Evolutionary conservation across 2,113 vertebrate species (phyloP).

Genomic region (Sinosuthora webbiana): DNA sequence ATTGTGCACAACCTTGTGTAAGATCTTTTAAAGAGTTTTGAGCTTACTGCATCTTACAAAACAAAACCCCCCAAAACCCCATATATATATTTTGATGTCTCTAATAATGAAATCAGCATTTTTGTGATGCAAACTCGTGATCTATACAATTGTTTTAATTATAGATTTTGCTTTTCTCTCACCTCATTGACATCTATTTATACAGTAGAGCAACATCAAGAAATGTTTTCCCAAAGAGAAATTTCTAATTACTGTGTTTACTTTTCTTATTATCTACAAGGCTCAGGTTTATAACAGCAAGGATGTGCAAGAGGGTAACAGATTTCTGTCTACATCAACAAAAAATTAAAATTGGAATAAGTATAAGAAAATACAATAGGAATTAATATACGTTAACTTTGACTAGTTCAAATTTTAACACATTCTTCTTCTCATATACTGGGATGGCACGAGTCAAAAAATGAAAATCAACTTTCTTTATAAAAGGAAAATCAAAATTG

Average conservation of each 20-base stretch:
- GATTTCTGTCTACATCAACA: not conserved
- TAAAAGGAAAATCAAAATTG: not conserved
- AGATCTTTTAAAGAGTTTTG: not conserved
- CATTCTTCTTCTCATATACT: not conserved
- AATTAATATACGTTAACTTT: not conserved
- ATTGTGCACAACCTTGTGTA: not conserved
- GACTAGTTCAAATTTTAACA: not conserved
- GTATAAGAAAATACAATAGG: not conserved
- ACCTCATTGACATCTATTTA: not conserved
- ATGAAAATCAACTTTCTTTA: not conserved
- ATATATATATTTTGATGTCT: not conserved
- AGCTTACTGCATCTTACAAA: not conserved
- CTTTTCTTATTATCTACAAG: not conserved
- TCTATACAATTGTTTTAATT: not conserved
- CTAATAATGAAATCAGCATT: not conserved
- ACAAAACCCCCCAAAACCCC: fast-evolving
- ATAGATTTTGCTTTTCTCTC: not conserved
- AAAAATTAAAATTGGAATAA: not conserved
- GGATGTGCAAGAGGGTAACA: not conserved
- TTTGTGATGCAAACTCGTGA: not conserved
- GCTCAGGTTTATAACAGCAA: not conserved
- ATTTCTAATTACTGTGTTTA: not conserved
- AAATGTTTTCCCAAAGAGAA: not conserved
- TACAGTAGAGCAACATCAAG: not conserved
- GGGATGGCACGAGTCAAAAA: not conserved